A percentile compares a stretch with the other conserved stretches of the same genome.
These are phyloP conservation scores for Plebejus anna DNA, from an alignment of 2,888 invertebrate genomes.

Conservation along the genomic window DNA sequence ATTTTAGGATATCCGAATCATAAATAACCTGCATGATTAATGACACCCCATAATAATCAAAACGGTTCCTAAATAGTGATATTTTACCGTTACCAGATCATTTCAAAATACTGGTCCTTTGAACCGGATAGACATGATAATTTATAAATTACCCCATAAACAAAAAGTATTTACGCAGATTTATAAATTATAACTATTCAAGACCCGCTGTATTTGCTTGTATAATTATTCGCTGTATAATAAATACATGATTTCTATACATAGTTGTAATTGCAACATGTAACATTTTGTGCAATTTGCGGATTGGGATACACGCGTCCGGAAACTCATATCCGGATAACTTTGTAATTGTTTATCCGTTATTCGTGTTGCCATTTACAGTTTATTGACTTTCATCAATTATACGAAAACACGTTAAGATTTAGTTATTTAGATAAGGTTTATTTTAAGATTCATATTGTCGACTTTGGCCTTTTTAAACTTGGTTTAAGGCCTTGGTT, in stretches of 20 bases:
- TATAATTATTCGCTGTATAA: neutral
- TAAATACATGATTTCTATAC: neutral
- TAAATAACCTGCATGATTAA: no score
- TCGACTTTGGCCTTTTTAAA: neutral
- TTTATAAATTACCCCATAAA: no score
- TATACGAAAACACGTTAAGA: neutral
- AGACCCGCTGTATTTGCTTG: neutral
- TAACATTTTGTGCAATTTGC: neutral
- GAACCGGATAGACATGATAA: no score
- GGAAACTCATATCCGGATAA: neutral
- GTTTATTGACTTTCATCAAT: neutral
- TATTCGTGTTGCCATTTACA: slow-evolving; percentile 4
- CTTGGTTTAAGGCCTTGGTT: neutral
- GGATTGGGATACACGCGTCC: neutral
- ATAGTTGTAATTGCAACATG: neutral
- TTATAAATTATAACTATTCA: no score
- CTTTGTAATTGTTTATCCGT: neutral
- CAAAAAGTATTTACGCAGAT: no score
- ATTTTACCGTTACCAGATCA: no score
- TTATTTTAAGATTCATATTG: neutral
- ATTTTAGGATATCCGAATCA: no score
- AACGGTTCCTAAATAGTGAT: no score
- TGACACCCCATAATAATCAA: no score
- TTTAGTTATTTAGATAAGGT: neutral
- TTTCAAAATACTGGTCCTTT: no score